Evolutionary conservation across 2,888 invertebrate species (phyloP).

Genomic region (Chaitophorus viminalis): DNA sequence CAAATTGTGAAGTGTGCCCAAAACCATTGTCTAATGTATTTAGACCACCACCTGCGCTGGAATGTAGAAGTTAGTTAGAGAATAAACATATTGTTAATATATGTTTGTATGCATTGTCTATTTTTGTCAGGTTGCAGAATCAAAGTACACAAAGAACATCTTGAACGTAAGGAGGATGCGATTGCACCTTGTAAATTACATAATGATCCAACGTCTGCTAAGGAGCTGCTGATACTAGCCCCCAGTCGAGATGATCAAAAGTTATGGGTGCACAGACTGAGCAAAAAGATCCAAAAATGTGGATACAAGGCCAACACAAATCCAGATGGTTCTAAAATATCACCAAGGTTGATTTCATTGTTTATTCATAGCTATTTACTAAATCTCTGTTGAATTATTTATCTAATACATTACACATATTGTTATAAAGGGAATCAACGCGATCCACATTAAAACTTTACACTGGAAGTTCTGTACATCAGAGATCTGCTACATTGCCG

Average conservation of each 20-base stretch:
- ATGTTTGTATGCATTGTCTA: too few species aligned
- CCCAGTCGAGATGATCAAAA: slow-evolving; percentile 87
- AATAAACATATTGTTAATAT: neutral
- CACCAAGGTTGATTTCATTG: slow-evolving; percentile 75
- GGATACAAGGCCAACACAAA: slow-evolving; percentile 86
- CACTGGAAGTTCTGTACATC: slow-evolving; percentile 69
- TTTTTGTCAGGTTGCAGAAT: slow-evolving; percentile 83
- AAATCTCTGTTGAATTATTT: neutral
- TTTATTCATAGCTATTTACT: neutral
- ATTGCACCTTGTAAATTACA: slow-evolving; percentile 96
- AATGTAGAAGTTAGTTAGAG: slow-evolving; percentile 82
- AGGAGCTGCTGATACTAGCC: slow-evolving; percentile 92
- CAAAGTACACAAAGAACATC: slow-evolving; percentile 98
- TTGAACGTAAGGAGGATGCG: slow-evolving; percentile 81
- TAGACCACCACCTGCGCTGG: slow-evolving; percentile 95
- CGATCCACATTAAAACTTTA: slow-evolving; percentile 81
- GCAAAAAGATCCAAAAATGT: slow-evolving; percentile 91
- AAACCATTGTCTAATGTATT: slow-evolving; percentile 98
- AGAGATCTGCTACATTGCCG: slow-evolving; percentile 88
- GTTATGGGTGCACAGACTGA: slow-evolving; percentile 90
- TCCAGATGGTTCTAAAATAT: slow-evolving; percentile 77
- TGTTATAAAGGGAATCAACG: slow-evolving; percentile 78
- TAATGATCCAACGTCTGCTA: slow-evolving; percentile 92
- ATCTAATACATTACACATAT: neutral
- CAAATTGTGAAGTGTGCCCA: slow-evolving; percentile 96